Evolutionary conservation across 2,888 invertebrate species (phyloP).

Genomic region (Chloromyia formosa): DNA sequence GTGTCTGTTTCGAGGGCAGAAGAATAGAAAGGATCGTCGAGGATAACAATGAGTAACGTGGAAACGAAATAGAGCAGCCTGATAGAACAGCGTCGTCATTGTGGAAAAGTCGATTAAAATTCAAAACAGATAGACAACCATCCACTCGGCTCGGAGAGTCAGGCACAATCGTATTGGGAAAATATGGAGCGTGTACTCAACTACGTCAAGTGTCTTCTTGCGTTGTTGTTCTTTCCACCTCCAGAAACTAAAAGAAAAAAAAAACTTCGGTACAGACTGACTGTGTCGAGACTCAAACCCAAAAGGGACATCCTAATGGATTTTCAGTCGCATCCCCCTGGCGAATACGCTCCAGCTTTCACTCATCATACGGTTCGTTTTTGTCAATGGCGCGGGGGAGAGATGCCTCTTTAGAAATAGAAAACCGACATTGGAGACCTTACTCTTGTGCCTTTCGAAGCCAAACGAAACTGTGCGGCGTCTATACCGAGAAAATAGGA

Average conservation of each 20-base stretch:
- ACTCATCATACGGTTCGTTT: background rate
- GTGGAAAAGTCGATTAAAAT: conserved; percentile 41
- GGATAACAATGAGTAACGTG: conserved; percentile 15
- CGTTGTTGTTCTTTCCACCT: conserved; percentile 3
- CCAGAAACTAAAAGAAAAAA: background rate
- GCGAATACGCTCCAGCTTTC: background rate
- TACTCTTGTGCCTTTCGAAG: no score
- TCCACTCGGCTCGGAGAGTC: background rate
- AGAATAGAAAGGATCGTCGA: conserved; percentile 17
- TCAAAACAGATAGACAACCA: conserved; percentile 38
- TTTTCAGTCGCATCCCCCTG: conserved; percentile 16
- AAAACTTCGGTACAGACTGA: background rate
- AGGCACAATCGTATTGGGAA: conserved; percentile 6
- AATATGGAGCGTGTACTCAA: conserved; percentile 16
- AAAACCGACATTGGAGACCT: no score
- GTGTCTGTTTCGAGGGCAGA: background rate
- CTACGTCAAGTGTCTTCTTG: conserved; percentile 23
- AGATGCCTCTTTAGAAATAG: no score
- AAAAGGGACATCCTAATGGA: conserved; percentile 17
- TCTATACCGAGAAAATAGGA: conserved; percentile 32
- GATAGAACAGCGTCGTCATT: conserved; percentile 32
- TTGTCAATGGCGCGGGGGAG: no score
- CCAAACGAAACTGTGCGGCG: background rate
- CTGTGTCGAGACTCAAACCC: background rate
- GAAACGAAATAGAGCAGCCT: conserved; percentile 8